These are phyloP conservation scores for Anarsia innoxiella DNA, from an alignment of 2,888 invertebrate genomes.

Conservation along the genomic window DNA sequence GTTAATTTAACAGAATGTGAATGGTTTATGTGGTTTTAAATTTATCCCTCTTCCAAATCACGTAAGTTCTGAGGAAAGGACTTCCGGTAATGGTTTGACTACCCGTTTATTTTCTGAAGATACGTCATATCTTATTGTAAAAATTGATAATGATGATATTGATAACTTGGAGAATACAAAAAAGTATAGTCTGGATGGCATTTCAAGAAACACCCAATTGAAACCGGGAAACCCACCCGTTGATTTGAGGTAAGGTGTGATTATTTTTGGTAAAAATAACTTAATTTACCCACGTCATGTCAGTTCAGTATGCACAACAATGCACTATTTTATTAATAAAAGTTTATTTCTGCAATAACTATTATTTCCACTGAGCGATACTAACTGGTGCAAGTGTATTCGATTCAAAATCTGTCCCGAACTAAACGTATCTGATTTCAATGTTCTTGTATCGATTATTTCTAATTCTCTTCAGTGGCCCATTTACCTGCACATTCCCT, in stretches of 20 bases:
- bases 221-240: constrained; percentile 44
- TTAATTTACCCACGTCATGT: too few species aligned
- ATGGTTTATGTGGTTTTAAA: constrained; percentile 43
- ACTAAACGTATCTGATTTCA: not conserved
- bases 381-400: too few species aligned
- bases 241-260: constrained; percentile 48
- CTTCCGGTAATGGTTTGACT: constrained; percentile 37
- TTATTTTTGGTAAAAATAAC: too few species aligned
- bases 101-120: constrained; percentile 42
- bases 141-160: constrained; percentile 40
- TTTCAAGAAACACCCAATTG: constrained; percentile 31
- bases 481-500: constrained; percentile 61
- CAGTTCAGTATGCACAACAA: too few species aligned
- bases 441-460: too few species aligned
- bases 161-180: constrained; percentile 23
- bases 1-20: constrained; percentile 26
- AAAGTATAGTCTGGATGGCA: constrained; percentile 33
- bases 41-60: constrained; percentile 37
- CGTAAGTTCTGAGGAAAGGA: constrained; percentile 21
- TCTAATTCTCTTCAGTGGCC: too few species aligned
- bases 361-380: not conserved
- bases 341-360: not conserved
- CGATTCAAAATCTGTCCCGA: not conserved
- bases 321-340: not conserved
- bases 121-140: constrained; percentile 54